Base-by-base conservation (phyloP, 1,140 invertebrate genomes). In the Apis cerana region DNA sequence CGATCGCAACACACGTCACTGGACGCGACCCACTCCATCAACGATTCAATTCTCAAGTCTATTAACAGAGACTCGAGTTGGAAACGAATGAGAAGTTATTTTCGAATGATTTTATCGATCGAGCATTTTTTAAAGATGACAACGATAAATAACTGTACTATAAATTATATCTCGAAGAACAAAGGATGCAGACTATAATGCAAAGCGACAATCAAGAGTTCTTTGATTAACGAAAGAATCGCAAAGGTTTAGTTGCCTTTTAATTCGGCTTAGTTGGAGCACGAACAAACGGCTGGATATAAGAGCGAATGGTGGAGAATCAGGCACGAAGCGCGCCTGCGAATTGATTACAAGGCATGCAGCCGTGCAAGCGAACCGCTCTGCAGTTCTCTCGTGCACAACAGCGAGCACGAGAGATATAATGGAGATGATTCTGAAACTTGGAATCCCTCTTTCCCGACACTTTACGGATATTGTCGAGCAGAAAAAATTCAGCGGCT, bases 341-440 rank as follows among this genome's bases (percentile, higher is more conserved):
- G 69, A 87, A 89, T 87, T 91, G 91, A 92, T 92, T 90, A 91
- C 83, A 91, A 89, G 87, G 88, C 62, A 13, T 89, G 77, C 89
- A 74, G 80, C 83, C 17, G 79, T 61, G 84, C 80, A 58, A 33
- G n/a, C 70, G 27, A 27, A 11, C 75, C 64, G 58, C 1, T 12
- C 21, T 11, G 58, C 58, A 1, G 43, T 13, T 23, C 52, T 23
- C 68, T 10, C 15, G 43, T 48, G n/a, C 10, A 52, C 5, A 15
- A 12, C 19, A 12, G 43, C 12, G 52, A 52, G 1, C 2, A 56
- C 52, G 8, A 62, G n/a, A n/a, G n/a, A n/a, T n/a, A n/a, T 48
- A 79, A 71, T n/a, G 43, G 23, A 15, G 48, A 19, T 17, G 62
- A 76, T 56, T 50, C 43, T 33, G 17, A 7, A 43, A 43, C 33